A percentile compares a stretch with the other conserved stretches of the same genome.
Evolutionary conservation across 2,797 vertebrate species (phyloP).

Genomic region (Poeciliopsis infans): DNA sequence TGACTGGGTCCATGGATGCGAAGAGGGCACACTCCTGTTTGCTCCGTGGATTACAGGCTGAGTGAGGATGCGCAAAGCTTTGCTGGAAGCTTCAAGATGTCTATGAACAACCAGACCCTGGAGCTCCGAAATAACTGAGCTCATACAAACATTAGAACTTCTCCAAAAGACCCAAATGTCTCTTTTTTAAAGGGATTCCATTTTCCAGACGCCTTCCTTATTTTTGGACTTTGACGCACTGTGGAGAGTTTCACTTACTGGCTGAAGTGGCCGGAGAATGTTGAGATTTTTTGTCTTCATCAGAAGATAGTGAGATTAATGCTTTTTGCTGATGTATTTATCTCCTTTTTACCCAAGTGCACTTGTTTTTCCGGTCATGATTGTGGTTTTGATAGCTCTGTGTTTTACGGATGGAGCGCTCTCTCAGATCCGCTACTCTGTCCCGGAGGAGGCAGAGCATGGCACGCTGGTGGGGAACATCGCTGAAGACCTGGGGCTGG

Average conservation of each 20-base stretch:
- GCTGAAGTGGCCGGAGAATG: constrained; percentile 51
- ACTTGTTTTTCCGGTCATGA: constrained; percentile 87
- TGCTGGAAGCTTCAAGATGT: background rate
- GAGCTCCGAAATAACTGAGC: background rate
- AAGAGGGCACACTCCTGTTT: background rate
- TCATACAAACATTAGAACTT: constrained; percentile 9
- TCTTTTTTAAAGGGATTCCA: constrained; percentile 40
- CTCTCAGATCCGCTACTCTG: constrained; percentile 94
- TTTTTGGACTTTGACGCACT: constrained; percentile 65
- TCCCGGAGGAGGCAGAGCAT: constrained; percentile 95
- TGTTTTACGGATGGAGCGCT: constrained; percentile 87
- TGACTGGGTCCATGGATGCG: background rate
- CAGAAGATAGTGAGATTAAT: constrained; percentile 41
- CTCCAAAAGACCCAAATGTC: constrained; percentile 36
- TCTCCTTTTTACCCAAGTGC: constrained; percentile 70
- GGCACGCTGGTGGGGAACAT: constrained; percentile 98
- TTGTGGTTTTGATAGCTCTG: constrained; percentile 85
- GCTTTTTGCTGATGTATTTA: background rate
- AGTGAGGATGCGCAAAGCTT: background rate
- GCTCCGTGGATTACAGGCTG: constrained; percentile 6
- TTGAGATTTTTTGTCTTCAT: constrained; percentile 31
- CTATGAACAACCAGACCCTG: background rate
- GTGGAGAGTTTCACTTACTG: constrained; percentile 48
- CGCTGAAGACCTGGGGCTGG: constrained; percentile 96
- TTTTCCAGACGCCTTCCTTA: constrained; percentile 14